Evolutionary conservation across 2,113 vertebrate genomes (phyloP), one percentile per base, ranked within the genome.

Genomic region (Coptodon rendalli): DNA sequence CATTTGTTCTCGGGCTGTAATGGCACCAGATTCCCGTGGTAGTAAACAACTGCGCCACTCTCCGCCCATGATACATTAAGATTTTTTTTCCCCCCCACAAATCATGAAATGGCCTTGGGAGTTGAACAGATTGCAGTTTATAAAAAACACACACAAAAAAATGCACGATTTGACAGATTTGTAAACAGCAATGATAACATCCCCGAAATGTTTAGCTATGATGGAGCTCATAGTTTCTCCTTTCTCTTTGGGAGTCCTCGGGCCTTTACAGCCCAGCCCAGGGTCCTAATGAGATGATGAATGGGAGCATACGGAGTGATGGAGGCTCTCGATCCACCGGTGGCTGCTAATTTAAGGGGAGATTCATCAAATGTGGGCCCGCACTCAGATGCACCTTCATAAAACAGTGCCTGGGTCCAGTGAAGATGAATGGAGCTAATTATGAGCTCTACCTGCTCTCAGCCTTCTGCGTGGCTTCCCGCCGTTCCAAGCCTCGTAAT

Each of bases 351-450:
- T 96, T 96, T 95, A 95, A 95, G 91, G 86, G 89, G 94, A 95
- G 92, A 96, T 96, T 95, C 94, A 96, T 96, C 96, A 96, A 96
- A 95, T 13, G 45, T 52, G 87, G 87, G 88, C 66, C 87, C 19
- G 87, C 83, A 71, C 92, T 92, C 91, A 82, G 68, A 91, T 85
- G 87, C 91, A 87, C 89, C 93, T 87, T 93, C 95, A 90, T 90
- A 86, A 92, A 93, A 86, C 91, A 40, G 93, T 88, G 93, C 89
- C 54, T 84, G 95, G 93, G 93, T 92, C 95, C 92, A 50, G 91
- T 91, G 91, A 96, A 96, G 96, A 96, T 95, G 94, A 96, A 96
- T 96, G 95, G 93, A 54, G 93, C 95, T 96, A 95, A 96, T 96
- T 96, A 95, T 94, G 86, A 57, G 82, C 93, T 86, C 91, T 93